Conservation (phyloP, 2,888 invertebrate species). For the Hermodice carunculata region DNA sequence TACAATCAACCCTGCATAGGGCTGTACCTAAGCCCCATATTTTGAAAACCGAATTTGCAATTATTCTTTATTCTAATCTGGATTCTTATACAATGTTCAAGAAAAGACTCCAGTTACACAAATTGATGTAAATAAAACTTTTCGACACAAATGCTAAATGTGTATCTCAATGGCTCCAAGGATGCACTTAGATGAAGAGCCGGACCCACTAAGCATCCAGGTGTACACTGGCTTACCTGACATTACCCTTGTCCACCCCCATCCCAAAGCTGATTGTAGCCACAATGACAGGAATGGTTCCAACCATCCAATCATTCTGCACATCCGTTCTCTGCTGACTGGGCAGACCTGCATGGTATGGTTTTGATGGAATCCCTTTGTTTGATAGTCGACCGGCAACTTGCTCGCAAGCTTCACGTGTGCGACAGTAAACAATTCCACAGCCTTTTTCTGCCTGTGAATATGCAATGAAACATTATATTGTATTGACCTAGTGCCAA, state of each 20-base stretch:
- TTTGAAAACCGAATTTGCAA: too few species aligned
- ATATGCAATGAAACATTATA: background rate
- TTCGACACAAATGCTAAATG: too few species aligned
- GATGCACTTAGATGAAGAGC: too few species aligned
- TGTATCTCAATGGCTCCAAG: too few species aligned
- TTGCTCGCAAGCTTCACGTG: slow-evolving; percentile 89
- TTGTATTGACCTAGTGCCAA: background rate
- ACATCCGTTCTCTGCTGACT: slow-evolving; percentile 78
- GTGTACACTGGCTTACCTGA: slow-evolving; percentile 76
- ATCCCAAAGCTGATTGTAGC: slow-evolving; percentile 99
- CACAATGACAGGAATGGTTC: slow-evolving; percentile 89
- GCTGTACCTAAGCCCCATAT: too few species aligned
- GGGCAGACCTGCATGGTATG: slow-evolving; percentile 86
- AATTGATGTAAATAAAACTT: too few species aligned
- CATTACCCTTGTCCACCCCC: slow-evolving; percentile 97
- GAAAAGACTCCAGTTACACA: too few species aligned
- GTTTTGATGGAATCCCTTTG: slow-evolving; percentile 77
- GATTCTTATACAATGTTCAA: too few species aligned
- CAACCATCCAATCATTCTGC: slow-evolving; percentile 94
- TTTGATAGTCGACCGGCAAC: slow-evolving; percentile 82
- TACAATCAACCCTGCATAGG: too few species aligned
- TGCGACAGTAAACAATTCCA: slow-evolving; percentile 96
- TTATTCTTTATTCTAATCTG: too few species aligned
- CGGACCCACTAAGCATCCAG: too few species aligned
- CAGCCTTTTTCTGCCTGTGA: slow-evolving; percentile 73